Conservation (phyloP, 2,888 invertebrate genomes). For the Ennomos erosarius region DNA sequence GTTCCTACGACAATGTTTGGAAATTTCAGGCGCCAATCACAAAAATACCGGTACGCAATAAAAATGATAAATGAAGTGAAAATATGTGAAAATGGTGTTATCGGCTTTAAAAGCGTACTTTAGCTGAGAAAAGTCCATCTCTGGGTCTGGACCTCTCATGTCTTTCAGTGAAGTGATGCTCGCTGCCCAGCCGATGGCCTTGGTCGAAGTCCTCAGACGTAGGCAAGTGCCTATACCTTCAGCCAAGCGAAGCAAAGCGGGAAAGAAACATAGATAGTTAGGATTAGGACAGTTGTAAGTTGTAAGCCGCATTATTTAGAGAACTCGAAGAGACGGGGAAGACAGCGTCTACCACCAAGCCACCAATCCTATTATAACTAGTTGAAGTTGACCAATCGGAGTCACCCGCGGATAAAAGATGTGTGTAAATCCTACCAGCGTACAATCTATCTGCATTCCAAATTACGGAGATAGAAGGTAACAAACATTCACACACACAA, state of each 20-base stretch:
- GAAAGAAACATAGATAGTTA: conserved; percentile 63
- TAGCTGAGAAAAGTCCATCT: conserved; percentile 89
- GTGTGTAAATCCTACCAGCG: background rate
- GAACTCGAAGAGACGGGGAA: conserved; percentile 10
- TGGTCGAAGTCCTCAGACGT: conserved; percentile 89
- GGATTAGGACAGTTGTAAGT: conserved; percentile 3
- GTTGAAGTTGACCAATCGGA: no score
- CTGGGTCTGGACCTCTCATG: conserved; percentile 89
- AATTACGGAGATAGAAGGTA: no score
- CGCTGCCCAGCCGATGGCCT: conserved; percentile 89
- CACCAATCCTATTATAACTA: background rate
- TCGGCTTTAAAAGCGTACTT: conserved; percentile 84
- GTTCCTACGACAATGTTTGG: no score
- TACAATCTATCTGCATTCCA: background rate
- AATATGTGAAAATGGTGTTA: conserved; percentile 13
- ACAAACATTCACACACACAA: no score
- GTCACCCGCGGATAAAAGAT: no score
- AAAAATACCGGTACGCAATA: background rate
- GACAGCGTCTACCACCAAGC: background rate
- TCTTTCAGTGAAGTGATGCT: conserved; percentile 89
- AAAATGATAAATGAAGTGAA: conserved; percentile 4
- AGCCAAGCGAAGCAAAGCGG: conserved; percentile 79
- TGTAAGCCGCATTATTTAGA: no score
- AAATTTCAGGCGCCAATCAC: no score
- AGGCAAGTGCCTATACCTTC: conserved; percentile 89